Evolutionary conservation across 1,140 invertebrate genomes (phyloP), one percentile per base, ranked within the genome.

Genomic region (Lepidurus apus): DNA sequence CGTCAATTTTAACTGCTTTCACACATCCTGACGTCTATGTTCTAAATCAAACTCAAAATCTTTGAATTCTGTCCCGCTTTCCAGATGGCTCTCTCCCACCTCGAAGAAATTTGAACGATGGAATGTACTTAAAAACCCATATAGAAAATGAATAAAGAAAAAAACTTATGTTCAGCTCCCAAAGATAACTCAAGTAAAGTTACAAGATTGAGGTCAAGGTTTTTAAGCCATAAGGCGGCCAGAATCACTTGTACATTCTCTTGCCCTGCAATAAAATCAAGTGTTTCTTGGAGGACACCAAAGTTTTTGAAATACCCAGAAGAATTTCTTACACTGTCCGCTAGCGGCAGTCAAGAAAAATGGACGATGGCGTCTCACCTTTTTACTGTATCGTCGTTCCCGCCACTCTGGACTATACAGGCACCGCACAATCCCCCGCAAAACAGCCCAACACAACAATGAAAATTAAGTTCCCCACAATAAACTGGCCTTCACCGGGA

Each of bases 351-450:
- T 65, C 53, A 65, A 65, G 17, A 65, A 65, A 65, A 65, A 65
- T 65, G 53, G 53, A 65, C 53, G 53, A 65, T 65, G 53, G 53
- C 53, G 53, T 65, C 53, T 65, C 53, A 65, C 53, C 53, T 65
- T 65, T 65, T 65, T 65, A 65, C 53, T 65, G 6, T 17, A 65
- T 7, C 53, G 53, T 65, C 53, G 53, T 65, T 65, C 53, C 53
- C 53, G 53, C 53, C 53, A 65, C 53, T 65, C 53, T 65, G 21
- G 53, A 21, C 53, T 17, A 1, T 65, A 65, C 13, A 65, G 21
- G 53, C 53, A 65, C 9, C 21, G 7, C 53, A n/a, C 17, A n/a
- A 65, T 17, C 53, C 9, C 21, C 21, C 3, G 53, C 53, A 65
- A 65, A 65, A 65, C 53, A 65, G 53, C 17, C 53, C 8, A 65